Base-by-base conservation (phyloP, 30 jellyfish, hydroid and myxozoan species). In the Chironex yamaguchii region DNA sequence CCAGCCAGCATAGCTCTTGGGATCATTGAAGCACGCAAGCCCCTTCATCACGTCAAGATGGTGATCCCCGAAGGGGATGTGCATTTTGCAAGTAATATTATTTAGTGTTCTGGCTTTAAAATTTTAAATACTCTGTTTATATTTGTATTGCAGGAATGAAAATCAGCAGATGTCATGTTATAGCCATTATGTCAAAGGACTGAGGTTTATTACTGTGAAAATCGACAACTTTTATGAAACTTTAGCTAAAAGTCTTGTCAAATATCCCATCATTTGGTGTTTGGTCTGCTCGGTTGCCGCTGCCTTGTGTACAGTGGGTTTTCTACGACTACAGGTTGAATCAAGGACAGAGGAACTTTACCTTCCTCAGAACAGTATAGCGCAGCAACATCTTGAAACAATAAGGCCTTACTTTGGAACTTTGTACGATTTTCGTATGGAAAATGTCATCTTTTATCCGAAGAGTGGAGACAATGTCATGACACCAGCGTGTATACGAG, bases 401-500 rank as follows among this genome's bases (percentile, higher is more conserved):
- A 89, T 86, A 0, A 62, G 66, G 22, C 66, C 34, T 1, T 85
- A 50, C 23, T 85, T 71, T 42, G 21, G 50, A 23, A 85, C 73
- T 29, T 53, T 84, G 25, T 30, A 71, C 23, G 64, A 71, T 63
- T 71, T 75, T 22, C 35, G 95, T 21, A 54, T 82, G 2, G 89
- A 85, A 49, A 89, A 85, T 4, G 29, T 85, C 52, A n/a, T 71
- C 26, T 28, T 85, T 23, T 23, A 62, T 4, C 88, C 95, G 11
- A 85, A 73, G 58, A 71, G 64, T 22, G 89, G 95, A 34, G 36
- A 71, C 23, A 85, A 85, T 28, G 66, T 85, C 11, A 34, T 85
- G n/a, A 27, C 34, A 17, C 49, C n/a, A 24, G 52, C 21, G 31
- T 31, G 84, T 14, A 1, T 85, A 13, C 27, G 29, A 24, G 95